These are phyloP conservation scores for Andrena cerasifolii DNA, from an alignment of 1,140 invertebrate species.

Conservation along the genomic window DNA sequence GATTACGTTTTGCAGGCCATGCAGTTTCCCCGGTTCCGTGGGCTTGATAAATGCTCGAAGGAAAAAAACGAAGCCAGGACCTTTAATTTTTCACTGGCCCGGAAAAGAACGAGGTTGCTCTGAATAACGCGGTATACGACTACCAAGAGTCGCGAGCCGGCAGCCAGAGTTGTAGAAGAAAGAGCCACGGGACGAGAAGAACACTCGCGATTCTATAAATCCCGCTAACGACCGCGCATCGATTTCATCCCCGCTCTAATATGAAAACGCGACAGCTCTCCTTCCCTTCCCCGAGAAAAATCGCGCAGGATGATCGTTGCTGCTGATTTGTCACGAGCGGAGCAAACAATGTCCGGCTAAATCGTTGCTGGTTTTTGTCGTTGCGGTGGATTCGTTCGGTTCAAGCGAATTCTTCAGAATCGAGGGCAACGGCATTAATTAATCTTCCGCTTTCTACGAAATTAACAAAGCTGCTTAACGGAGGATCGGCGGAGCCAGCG, in stretches of 20 bases:
- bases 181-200: conserved; percentile 15
- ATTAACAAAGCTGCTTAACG: background rate
- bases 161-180: background rate
- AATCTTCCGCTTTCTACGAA: no score
- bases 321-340: conserved; percentile 12
- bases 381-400: background rate
- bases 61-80: conserved; percentile 67
- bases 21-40: conserved; percentile 71
- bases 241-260: conserved; percentile 45
- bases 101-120: conserved; percentile 43
- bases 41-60: conserved; percentile 73
- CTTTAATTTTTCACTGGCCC: conserved; percentile 74
- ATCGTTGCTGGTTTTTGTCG: background rate
- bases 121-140: conserved; percentile 53
- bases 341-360: background rate
- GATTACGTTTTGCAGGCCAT: conserved; percentile 74
- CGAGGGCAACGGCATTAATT: no score
- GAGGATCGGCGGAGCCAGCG: no score
- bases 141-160: conserved; percentile 18
- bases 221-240: conserved; percentile 63
- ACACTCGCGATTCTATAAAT: conserved; percentile 60
- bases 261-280: background rate
- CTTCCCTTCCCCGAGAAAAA: background rate
- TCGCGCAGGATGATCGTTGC: background rate
- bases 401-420: no score